These are phyloP conservation scores for Metridium senile DNA, from an alignment of 92 coral and sea anemone species.

Conservation along the genomic window DNA sequence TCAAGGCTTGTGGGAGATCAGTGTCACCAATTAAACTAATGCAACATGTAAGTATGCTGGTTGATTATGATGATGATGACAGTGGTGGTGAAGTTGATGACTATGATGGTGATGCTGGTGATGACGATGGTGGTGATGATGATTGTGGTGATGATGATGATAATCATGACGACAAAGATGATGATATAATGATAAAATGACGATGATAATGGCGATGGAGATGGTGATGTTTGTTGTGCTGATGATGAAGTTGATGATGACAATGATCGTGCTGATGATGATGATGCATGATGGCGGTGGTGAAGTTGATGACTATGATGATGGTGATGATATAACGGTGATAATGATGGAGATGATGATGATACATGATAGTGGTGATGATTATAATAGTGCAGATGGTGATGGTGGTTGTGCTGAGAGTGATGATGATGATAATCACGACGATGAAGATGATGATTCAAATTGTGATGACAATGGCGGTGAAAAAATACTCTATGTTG, in stretches of 20 bases:
- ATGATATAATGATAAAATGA: not conserved
- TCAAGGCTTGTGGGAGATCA: constrained; percentile 87
- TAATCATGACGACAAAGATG: not conserved
- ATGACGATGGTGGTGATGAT: no score
- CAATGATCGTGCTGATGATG: no score
- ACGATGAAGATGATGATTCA: not conserved
- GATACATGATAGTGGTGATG: not conserved
- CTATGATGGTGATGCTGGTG: not conserved
- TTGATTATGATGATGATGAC: not conserved
- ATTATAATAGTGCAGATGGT: no score
- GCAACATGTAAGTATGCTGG: constrained; percentile 71
- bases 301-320: not conserved
- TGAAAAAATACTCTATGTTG: not conserved
- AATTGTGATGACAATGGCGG: not conserved
- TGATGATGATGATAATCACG: not conserved
- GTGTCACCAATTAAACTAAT: constrained; percentile 86
- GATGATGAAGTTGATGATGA: no score
- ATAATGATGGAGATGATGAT: not conserved
- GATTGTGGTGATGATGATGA: not conserved
- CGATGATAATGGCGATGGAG: not conserved
- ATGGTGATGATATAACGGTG: no score
- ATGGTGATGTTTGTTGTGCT: no score
- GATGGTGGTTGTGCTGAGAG: not conserved
- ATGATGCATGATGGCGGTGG: not conserved
- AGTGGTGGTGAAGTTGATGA: not conserved